Evolutionary conservation across 2,113 vertebrate species (phyloP), one percentile per base, ranked within the genome.

Genomic region (Neodon shergylaensis): DNA sequence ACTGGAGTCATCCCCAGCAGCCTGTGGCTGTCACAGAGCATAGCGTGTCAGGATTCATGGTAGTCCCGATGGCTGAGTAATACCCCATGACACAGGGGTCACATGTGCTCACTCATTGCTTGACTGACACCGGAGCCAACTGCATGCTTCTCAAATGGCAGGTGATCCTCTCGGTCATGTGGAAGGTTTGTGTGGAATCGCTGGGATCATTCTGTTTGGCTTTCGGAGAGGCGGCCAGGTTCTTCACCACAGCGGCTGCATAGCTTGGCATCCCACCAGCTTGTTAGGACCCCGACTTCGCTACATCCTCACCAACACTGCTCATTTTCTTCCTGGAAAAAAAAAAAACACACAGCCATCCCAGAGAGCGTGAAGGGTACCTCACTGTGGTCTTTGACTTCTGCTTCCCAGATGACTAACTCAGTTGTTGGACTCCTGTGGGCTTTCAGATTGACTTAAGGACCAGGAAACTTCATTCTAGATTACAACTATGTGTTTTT

Each of bases 161-260:
- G 14, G 28, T 44, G 21, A 61, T 1, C 3, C 26, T 47, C 58
- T 81, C 68, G 0, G n/a, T 63, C 36, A 26, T 12, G 3, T 11
- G 47, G 11, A 52, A 39, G 70, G 52, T 31, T 70, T 14, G 26
- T 5, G 58, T 63, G 21, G 49, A 84, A 92, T 66, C 42, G 72
- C 84, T 68, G 72, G 72, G 81, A 78, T 72, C 36, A 16, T 54
- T 95, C 96, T 82, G 31, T 90, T 97, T 90, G 68, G 93, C 44
- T 88, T 81, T 82, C 52, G 4, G 72, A 96, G 76, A 61, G 68
- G 0, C 85, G 26, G 79, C 83, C 90, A 88, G 44, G 8, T 36
- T 65, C 13, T 93, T 85, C 89, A 83, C 58, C 92, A 77, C n/a
- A 52, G 84, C 0, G 33, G 49, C 22, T 85, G 26, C 49, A 90